Base-by-base conservation (phyloP, 2,797 vertebrate genomes). In the Hypotaenidia philippensis region DNA sequence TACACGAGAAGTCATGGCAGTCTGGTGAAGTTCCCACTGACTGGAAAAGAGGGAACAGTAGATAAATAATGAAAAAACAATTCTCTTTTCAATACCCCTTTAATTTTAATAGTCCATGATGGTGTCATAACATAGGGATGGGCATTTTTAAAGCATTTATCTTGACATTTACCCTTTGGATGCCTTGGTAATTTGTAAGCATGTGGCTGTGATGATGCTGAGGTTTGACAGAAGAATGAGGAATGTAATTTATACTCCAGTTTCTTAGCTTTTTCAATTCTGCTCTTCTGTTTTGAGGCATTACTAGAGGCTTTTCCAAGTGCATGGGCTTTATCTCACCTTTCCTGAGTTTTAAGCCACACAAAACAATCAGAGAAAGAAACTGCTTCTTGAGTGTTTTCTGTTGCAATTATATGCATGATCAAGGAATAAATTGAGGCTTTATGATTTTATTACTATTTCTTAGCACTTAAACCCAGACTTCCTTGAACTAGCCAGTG, bases 21-120 rank as follows among this genome's bases (percentile, higher is more conserved):
- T 47, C 45, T 47, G 45, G 45, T 45, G 44, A 45, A 22, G 9
- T 47, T 47, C 45, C 45, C 45, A 47, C 9, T 45, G n/a, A 34
- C 53, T 57, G 41, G 40, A 74, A 57, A 57, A 57, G 8, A 25
- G 4, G 41, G 41, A 44, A 44, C 18, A 44, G 18, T 44, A 95
- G 83, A 64, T 70, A 93, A 95, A 89, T 90, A 94, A 74, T 82
- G 47, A 84, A 82, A 93, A 96, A 38, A 41, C 44, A 70, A 77
- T 90, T 79, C 52, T 0, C 1, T 74, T 93, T 93, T 90, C 41
- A 95, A 94, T 47, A 69, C 32, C 16, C 32, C 72, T 79, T 91
- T 83, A 61, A 89, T 89, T 92, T 89, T 79, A 93, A 80, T 72
- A 83, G 75, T 41, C 45, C 21, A 13, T 5, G 20, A 29, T 52